These are phyloP conservation scores for Allolobophora icterica DNA, from an alignment of 2,888 invertebrate genomes.

Conservation along the genomic window DNA sequence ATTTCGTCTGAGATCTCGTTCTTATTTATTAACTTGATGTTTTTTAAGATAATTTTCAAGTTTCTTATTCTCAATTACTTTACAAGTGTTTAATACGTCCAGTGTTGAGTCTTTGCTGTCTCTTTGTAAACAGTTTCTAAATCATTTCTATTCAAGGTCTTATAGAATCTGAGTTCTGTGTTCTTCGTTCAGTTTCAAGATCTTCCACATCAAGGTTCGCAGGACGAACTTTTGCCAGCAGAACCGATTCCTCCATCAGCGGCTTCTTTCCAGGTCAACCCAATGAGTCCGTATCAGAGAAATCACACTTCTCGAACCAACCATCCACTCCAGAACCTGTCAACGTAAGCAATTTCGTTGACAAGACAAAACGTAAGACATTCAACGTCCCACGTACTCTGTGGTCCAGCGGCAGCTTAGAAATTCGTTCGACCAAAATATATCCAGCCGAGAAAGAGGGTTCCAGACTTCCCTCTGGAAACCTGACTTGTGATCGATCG, in stretches of 20 bases:
- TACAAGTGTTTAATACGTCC: too few relatives aligned
- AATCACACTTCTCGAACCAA: background rate
- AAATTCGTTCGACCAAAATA: background rate
- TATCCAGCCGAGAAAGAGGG: background rate
- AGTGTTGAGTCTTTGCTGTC: too few relatives aligned
- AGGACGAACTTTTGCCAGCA: background rate
- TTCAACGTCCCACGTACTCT: background rate
- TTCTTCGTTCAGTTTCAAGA: background rate
- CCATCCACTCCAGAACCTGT: background rate
- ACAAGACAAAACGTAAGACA: background rate
- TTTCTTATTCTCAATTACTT: too few relatives aligned
- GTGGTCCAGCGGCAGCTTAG: background rate
- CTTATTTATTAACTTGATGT: too few relatives aligned
- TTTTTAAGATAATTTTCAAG: too few relatives aligned
- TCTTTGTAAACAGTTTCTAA: too few relatives aligned
- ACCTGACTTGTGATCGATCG: background rate
- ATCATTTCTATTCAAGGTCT: too few relatives aligned
- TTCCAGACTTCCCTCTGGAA: background rate
- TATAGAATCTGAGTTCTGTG: background rate
- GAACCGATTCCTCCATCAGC: background rate
- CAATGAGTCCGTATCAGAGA: background rate
- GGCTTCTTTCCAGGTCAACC: background rate
- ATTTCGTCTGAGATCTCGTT: too few relatives aligned
- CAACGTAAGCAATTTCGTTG: background rate
- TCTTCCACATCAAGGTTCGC: background rate